These are phyloP conservation scores for Malacosoma neustria DNA, from an alignment of 2,888 invertebrate genomes.

Conservation along the genomic window DNA sequence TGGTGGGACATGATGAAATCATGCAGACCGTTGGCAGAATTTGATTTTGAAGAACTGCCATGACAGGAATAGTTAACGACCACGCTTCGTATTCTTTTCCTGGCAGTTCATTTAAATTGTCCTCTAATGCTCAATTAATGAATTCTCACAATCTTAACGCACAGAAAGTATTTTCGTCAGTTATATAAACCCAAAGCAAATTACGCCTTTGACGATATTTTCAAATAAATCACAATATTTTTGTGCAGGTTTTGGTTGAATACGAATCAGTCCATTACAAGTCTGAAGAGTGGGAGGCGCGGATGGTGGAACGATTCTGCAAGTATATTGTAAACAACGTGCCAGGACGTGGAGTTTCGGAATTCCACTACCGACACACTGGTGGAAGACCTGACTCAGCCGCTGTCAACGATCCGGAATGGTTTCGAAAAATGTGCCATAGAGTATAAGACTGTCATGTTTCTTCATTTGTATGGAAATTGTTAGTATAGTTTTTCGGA, in stretches of 20 bases:
- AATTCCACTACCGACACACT: constrained; percentile 80
- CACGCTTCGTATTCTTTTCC: no score
- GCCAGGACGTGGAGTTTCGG: constrained; percentile 80
- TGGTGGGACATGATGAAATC: no score
- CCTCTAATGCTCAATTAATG: no score
- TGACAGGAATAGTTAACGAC: no score
- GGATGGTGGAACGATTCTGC: constrained; percentile 77
- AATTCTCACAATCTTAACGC: neutral
- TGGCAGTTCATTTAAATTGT: no score
- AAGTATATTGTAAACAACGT: constrained; percentile 76
- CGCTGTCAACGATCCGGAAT: constrained; percentile 65
- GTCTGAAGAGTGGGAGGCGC: constrained; percentile 80
- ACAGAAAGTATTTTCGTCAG: neutral
- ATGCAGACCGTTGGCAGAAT: no score
- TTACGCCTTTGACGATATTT: neutral
- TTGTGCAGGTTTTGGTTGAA: constrained; percentile 71
- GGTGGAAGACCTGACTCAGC: constrained; percentile 68
- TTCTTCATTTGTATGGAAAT: no score
- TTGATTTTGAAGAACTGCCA: no score
- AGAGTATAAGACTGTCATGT: constrained; percentile 35
- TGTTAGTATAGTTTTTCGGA: no score
- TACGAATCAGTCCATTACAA: constrained; percentile 77
- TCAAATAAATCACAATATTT: neutral
- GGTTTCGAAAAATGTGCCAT: constrained; percentile 69
- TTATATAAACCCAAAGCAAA: no score